These are phyloP conservation scores for Schrankia costaestrigalis DNA, from an alignment of 2,888 invertebrate genomes.

Conservation along the genomic window DNA sequence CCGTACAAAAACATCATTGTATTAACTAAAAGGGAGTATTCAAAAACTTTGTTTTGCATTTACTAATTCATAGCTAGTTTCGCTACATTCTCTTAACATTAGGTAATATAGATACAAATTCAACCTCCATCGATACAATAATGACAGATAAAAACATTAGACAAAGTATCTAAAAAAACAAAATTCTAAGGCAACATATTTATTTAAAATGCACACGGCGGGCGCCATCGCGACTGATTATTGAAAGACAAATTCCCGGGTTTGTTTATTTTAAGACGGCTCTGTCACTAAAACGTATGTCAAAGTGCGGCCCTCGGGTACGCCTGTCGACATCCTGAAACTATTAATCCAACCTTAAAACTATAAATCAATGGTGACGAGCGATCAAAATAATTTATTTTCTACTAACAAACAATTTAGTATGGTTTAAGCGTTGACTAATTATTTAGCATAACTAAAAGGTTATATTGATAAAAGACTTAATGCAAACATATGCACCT, in stretches of 20 bases:
- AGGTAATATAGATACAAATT: too few relatives aligned
- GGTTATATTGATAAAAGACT: too few relatives aligned
- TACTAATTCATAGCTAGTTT: too few relatives aligned
- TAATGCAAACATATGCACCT: conserved; percentile 16
- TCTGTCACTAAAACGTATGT: conserved; percentile 38
- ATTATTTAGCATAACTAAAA: conserved; percentile 30
- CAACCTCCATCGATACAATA: too few relatives aligned
- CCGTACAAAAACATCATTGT: too few relatives aligned
- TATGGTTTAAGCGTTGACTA: conserved; percentile 46
- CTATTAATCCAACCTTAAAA: conserved; percentile 53
- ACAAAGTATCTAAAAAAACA: too few relatives aligned
- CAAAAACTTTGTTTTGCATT: too few relatives aligned
- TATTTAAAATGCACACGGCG: background rate
- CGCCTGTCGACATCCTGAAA: conserved; percentile 54
- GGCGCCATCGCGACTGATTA: conserved; percentile 10
- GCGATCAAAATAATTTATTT: conserved; percentile 58
- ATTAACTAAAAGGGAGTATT: too few relatives aligned
- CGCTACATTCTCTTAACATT: too few relatives aligned
- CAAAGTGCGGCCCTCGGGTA: conserved; percentile 24
- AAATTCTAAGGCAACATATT: background rate
- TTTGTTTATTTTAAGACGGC: conserved; percentile 44
- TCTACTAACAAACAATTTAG: conserved; percentile 51
- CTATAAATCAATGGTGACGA: conserved; percentile 55
- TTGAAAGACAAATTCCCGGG: conserved; percentile 21
- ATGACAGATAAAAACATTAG: too few relatives aligned